phyloP scores from a whole-genome alignment of 2,113 vertebrate genomes.

The Silurus asotus region DNA sequence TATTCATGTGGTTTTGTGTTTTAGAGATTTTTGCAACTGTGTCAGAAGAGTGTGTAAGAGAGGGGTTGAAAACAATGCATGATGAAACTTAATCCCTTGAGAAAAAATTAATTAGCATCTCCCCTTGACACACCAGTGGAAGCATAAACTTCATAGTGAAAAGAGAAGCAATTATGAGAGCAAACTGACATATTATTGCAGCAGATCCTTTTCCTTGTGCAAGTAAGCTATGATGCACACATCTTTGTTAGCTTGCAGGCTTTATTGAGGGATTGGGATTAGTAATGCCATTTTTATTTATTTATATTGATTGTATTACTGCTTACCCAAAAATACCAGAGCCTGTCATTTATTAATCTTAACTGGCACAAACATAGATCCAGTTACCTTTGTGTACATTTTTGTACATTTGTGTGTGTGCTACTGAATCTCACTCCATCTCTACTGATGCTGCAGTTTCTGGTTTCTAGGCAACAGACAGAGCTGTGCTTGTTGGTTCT shows the following conservation, averaged over 20 bases:
- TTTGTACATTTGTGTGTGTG: background rate
- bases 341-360: background rate
- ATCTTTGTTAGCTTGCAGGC: background rate
- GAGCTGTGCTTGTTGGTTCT: slow-evolving; percentile 50
- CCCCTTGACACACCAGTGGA: slow-evolving; percentile 40
- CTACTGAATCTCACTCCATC: slow-evolving; percentile 35
- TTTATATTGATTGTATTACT: background rate
- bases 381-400: background rate
- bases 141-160: slow-evolving; percentile 57
- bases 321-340: background rate
- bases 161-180: slow-evolving; percentile 59
- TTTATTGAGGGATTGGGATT: background rate
- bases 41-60: slow-evolving; percentile 61
- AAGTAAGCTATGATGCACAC: background rate
- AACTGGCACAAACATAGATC: background rate
- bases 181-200: slow-evolving; percentile 2
- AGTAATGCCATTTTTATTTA: no score
- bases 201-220: background rate
- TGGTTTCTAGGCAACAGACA: slow-evolving; percentile 71
- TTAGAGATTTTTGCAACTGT: slow-evolving; percentile 39
- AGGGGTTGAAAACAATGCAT: slow-evolving; percentile 73
- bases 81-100: slow-evolving; percentile 74
- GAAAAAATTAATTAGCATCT: slow-evolving; percentile 74
- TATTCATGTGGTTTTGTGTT: background rate
- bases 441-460: slow-evolving; percentile 57